Base-by-base conservation (phyloP, 2,888 invertebrate genomes). In the Acanthosepion esculentum region DNA sequence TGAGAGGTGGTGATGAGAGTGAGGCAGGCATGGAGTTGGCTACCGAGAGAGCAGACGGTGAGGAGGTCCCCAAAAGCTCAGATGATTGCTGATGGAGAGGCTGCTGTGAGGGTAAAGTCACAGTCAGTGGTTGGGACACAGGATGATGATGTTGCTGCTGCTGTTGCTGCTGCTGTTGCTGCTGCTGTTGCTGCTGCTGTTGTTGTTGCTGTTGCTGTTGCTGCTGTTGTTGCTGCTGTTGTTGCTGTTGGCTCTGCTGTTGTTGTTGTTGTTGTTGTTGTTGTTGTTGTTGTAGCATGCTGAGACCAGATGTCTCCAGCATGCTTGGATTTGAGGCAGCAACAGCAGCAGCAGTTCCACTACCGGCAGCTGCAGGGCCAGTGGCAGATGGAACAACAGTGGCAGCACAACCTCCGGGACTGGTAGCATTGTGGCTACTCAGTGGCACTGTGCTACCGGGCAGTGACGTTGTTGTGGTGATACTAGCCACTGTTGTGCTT, bases 381-480 rank as follows among this genome's bases (percentile, higher is more conserved):
- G 94, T 26, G 94, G 94, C 26, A 59, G 94, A n/a, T 94, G 92
- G 2, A 94, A 94, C 23, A 95, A 91, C 48, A 95, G 95, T n/a
- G 95, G 95, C 94, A 95, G 92, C 95, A 95, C 92, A 23, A 95
- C 59, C 29, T 94, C 94, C 48, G 94, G 95, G 50, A 94, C 50
- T 53, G 50, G 94, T 94, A 91, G 91, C 78, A 48, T 55, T 92
- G 29, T 91, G 93, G 78, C 78, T 91, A 91, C 48, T 94, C 41
- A 92, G 93, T 48, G 53, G 64, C 48, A 93, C 93, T 50, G 55
- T 94, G 91, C 91, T 78, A 12, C 53, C 94, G 23, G 92, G 91
- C 29, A 78, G 41, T 94, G 91, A 50, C 29, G 91, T 55, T 53
- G 94, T 78, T 26, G 94, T 91, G 10, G 94, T 92, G 50, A 55